phyloP scores from a whole-genome alignment of 2,888 invertebrate genomes.

The Cheilosia pagana region DNA sequence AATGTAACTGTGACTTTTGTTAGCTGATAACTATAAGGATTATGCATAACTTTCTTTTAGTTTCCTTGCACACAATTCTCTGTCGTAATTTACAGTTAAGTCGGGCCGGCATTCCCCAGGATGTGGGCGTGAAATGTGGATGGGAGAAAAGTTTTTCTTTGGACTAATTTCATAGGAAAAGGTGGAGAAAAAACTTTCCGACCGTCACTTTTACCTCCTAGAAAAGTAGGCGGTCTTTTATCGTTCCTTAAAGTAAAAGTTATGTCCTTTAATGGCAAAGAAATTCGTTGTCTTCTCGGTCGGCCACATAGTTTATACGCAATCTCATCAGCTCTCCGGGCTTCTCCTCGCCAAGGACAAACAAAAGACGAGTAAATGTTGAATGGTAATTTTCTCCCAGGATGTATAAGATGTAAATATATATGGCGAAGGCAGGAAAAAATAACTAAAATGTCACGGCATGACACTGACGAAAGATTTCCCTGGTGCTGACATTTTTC shows the following conservation, averaged over 20 bases:
- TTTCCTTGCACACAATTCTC: conserved; percentile 1
- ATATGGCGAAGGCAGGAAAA: conserved; percentile 4
- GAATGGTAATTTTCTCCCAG: conserved; percentile 37
- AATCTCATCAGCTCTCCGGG: conserved; percentile 25
- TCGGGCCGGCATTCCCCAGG: conserved; percentile 29
- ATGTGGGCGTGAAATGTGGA: conserved; percentile 29
- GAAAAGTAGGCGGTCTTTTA: conserved; percentile 22
- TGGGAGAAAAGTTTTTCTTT: conserved; percentile 46
- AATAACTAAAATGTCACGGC: conserved; percentile 38
- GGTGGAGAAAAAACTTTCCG: conserved; percentile 6
- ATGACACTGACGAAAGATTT: conserved; percentile 50
- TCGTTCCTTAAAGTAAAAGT: conserved; percentile 25
- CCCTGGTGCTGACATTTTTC: conserved; percentile 25
- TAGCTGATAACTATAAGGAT: conserved; percentile 55
- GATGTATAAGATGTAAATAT: conserved; percentile 42
- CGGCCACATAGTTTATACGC: conserved; percentile 2
- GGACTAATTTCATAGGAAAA: conserved; percentile 43
- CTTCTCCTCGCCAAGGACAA: not conserved
- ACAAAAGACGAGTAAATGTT: conserved; percentile 24
- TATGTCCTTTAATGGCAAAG: conserved; percentile 36
- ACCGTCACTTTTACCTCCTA: conserved; percentile 42
- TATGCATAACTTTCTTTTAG: conserved; percentile 56
- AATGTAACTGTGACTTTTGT: conserved; percentile 52
- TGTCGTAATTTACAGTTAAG: conserved; percentile 61
- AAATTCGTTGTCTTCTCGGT: not conserved